Percentiles rank a stretch among this genome's conserved stretches.
These are phyloP conservation scores for Orthonyx spaldingii DNA, from an alignment of 2,113 vertebrate genomes.

Conservation along the genomic window DNA sequence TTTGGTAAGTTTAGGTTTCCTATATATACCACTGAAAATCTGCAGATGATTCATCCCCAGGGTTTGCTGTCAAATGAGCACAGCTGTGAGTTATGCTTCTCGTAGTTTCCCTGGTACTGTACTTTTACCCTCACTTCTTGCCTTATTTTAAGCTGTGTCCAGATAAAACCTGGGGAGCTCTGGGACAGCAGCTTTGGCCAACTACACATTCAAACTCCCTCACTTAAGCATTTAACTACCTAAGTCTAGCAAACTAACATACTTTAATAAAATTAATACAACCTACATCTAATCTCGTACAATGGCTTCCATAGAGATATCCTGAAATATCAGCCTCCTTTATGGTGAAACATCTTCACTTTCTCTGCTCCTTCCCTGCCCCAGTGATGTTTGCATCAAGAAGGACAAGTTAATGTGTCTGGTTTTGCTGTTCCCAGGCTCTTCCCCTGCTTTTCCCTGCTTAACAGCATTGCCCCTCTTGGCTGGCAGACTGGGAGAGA, in stretches of 20 bases:
- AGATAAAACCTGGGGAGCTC: not conserved
- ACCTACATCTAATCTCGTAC: not conserved
- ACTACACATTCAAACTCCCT: not conserved
- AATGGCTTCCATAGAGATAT: not conserved
- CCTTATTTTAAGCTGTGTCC: not conserved
- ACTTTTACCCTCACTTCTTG: not conserved
- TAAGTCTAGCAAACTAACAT: not conserved
- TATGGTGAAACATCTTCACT: not conserved
- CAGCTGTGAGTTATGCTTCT: not conserved
- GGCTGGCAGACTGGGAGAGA: not conserved
- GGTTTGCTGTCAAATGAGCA: conserved; percentile 15
- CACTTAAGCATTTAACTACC: not conserved
- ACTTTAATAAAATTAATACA: not conserved
- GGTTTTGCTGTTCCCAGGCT: not conserved
- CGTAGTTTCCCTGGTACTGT: not conserved
- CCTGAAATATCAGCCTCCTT: not conserved
- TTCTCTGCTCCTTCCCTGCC: not conserved
- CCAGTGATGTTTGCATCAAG: not conserved
- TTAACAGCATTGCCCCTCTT: not conserved
- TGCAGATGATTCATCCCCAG: conserved; percentile 21
- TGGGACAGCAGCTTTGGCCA: not conserved
- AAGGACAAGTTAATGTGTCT: not conserved
- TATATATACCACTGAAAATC: conserved; percentile 16
- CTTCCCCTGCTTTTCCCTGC: not conserved
- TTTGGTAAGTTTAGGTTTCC: conserved; percentile 59